Base-by-base conservation (phyloP, 2,113 vertebrate genomes). In the Scatophagus argus region DNA sequence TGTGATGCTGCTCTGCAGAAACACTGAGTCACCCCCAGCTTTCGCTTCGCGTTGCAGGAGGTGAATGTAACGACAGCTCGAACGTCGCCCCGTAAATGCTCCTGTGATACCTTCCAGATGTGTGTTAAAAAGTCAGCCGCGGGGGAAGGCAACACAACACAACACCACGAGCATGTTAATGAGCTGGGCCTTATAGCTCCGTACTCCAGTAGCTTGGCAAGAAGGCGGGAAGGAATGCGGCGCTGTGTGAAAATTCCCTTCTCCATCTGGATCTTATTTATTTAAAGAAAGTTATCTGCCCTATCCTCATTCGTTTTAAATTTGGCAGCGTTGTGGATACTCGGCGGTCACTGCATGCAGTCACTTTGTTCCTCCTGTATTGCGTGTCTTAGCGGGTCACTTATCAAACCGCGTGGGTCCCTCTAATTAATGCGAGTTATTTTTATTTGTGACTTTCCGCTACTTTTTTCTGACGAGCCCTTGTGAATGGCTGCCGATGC, bases 21-120 rank as follows among this genome's bases (percentile, higher is more conserved):
- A 82, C 79, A 47, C 67, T 71, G 84, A 87, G 87, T 90, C 81
- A 78, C 7, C 51, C 47, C 64, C 21, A 3, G 46, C 56, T 68
- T 29, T 2, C 16, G 68, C 58, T 52, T 51, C 0, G 60, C 63
- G 19, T 56, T 8, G 75, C 83, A 31, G 82, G 84, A 87, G 84
- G 74, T 14, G 38, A 77, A 27, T 1, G 52, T 72, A 65, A 74
- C 52, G 39, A 52, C 60, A 8, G 55, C 76, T 77, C 36, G n/a
- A 34, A 77, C 47, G 23, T 72, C 27, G 2, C 19, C 70, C 54
- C 38, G 7, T 79, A 69, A 85, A 85, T 34, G 58, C 54, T 63
- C 49, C 67, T 1, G 12, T 47, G 75, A 86, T 84, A 44, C 76
- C 84, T 84, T 90, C 86, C 88, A 91, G 88, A 88, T 90, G 90